Conservation (phyloP, 2,888 invertebrate species). For the Erebia aethiops region DNA sequence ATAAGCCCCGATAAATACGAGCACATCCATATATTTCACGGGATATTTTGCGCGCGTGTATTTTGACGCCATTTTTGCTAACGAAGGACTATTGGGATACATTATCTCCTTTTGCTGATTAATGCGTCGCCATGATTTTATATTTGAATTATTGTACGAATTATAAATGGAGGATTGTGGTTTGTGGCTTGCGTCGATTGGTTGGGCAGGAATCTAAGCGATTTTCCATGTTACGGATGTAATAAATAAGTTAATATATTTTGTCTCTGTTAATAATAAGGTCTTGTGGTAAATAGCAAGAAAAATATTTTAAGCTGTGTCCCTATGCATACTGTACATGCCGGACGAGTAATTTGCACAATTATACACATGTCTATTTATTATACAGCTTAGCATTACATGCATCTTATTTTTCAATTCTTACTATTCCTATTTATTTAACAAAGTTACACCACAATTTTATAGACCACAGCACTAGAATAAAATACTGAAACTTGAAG, state of each 20-base stretch:
- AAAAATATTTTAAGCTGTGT: neutral
- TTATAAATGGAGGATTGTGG: conserved; percentile 24
- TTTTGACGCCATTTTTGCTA: conserved; percentile 46
- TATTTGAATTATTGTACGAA: conserved; percentile 37
- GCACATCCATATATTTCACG: conserved; percentile 47
- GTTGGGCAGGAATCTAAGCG: neutral
- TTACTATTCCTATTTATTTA: too few relatives aligned
- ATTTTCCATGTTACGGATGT: conserved; percentile 5
- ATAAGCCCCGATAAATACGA: conserved; percentile 66
- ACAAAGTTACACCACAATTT: too few relatives aligned
- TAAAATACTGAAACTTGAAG: too few relatives aligned
- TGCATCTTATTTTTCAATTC: too few relatives aligned
- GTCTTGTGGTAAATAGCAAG: too few relatives aligned
- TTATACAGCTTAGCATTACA: too few relatives aligned
- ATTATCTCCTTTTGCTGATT: conserved; percentile 59
- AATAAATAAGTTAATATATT: conserved; percentile 6
- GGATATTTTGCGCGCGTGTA: conserved; percentile 47
- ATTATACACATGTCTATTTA: too few relatives aligned
- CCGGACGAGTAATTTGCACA: too few relatives aligned
- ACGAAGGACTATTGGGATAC: conserved; percentile 54
- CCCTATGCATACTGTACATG: too few relatives aligned
- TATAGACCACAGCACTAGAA: too few relatives aligned
- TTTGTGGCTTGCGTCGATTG: neutral
- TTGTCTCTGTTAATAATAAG: neutral
- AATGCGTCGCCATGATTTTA: conserved; percentile 43